Base-by-base conservation (phyloP, 2,888 invertebrate species). In the Empis stercorea region DNA sequence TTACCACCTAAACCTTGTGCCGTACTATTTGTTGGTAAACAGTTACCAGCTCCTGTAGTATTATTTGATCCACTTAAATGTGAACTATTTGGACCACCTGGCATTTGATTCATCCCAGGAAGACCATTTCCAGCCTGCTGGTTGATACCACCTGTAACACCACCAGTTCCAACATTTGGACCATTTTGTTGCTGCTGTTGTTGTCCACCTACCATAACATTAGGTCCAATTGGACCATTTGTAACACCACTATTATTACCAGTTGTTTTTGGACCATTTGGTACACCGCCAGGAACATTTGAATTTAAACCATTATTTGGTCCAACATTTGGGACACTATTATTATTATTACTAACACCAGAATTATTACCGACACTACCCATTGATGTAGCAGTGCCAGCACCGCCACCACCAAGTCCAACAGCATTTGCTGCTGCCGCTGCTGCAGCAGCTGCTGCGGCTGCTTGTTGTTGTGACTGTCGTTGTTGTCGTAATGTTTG, bases 371-470 rank as follows among this genome's bases (percentile, higher is more conserved):
- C 48, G 10, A 27, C 49, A 53, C 57, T 56, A 51, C 59, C 50
- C 56, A 56, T 48, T 53, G 59, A 50, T 27, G 54, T 53, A 23
- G 54, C 45, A 37, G 51, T 52, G 41, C 54, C 48, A 15, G 55
- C 52, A 45, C 52, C 57, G 46, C 56, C 57, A 47, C 56, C 57
- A 47, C 56, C 56, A 43, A 59, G 52, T 4, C 59, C 61, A 43
- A 59, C 60, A 13, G 59, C 62, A 55, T 64, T 64, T 51, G 67
- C 69, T 45, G 68, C 65, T 15, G 66, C 61, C 10, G 60, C 64
- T n/a, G 67, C 65, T 15, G 70, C 68, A 10, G 71, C 69, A 10
- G 65, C 61, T 11, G 61, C 60, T 27, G 64, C 59, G 43, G 64
- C 63, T 48, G 61, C 56, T 51, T 57, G 57, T 51, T 57, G 57